A percentile compares a stretch with the other conserved stretches of the same genome.
Conservation (phyloP, 2,113 vertebrate species). For the mouse (Mus musculus) region DNA sequence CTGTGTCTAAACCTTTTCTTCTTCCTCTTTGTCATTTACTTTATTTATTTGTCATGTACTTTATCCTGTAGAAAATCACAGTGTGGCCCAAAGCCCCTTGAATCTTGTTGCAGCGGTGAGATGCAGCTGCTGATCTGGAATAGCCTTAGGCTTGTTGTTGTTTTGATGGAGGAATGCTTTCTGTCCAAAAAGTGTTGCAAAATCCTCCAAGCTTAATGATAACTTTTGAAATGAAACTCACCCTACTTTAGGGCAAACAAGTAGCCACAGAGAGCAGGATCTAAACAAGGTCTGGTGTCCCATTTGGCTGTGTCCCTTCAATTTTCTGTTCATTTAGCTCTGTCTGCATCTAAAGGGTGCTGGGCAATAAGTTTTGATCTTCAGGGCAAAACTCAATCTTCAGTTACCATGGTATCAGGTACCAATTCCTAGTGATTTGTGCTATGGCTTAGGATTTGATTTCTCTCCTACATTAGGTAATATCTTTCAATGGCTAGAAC, state of each 20-base stretch:
- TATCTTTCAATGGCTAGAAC: constrained; percentile 34
- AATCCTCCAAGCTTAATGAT: constrained; percentile 45
- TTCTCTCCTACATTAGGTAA: not conserved
- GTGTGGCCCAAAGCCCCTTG: not conserved
- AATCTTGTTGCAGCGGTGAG: not conserved
- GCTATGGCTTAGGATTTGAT: constrained; percentile 23
- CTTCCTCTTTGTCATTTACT: not conserved
- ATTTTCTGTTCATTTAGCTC: not conserved
- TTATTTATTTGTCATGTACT: not conserved
- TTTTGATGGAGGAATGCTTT: not conserved
- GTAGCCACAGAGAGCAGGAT: constrained; percentile 23
- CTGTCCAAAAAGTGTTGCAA: not conserved
- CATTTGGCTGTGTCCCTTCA: not conserved
- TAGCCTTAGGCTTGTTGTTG: not conserved
- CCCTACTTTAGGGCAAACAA: not conserved
- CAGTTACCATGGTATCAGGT: not conserved
- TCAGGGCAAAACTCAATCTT: not conserved
- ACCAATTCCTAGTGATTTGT: not conserved
- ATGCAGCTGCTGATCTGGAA: not conserved
- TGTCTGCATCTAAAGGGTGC: not conserved
- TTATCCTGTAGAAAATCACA: constrained; percentile 24
- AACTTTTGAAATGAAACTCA: constrained; percentile 45
- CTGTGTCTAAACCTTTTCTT: not conserved
- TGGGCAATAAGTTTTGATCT: not conserved
- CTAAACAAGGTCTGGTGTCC: not conserved